Evolutionary conservation across 2,113 vertebrate genomes (phyloP).

Genomic region (Lucifuga dentata): DNA sequence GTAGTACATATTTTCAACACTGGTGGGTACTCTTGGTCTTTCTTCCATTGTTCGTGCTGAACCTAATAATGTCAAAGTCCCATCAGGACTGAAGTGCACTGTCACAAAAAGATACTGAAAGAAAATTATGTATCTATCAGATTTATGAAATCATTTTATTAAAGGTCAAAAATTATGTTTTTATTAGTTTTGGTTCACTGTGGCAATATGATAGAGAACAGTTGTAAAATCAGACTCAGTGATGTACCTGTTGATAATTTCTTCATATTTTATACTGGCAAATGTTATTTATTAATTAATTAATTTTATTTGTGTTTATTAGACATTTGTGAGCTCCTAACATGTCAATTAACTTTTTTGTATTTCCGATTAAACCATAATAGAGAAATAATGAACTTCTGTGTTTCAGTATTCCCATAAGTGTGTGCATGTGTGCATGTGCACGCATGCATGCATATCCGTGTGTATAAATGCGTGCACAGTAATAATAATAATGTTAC

Average conservation of each 20-base stretch:
- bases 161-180: background rate
- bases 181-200: too few species aligned
- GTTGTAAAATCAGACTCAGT: too few species aligned
- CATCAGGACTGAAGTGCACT: too few species aligned
- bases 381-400: background rate
- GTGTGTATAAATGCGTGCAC: too few species aligned
- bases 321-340: background rate
- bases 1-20: slow-evolving; percentile 46
- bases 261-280: slow-evolving; percentile 6
- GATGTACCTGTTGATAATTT: background rate
- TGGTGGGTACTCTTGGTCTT: slow-evolving; percentile 58
- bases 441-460: too few species aligned
- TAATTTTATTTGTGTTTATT: slow-evolving; percentile 34
- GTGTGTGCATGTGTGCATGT: accelerated
- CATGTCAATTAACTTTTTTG: background rate
- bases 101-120: too few species aligned
- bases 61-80: background rate
- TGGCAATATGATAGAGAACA: too few species aligned
- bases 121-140: too few species aligned
- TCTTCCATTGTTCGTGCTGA: background rate
- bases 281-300: slow-evolving; percentile 41
- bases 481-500: too few species aligned
- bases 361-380: background rate
- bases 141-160: too few species aligned
- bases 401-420: background rate